Evolutionary conservation across 1,140 invertebrate species (phyloP).

Genomic region (Wasmannia auropunctata): DNA sequence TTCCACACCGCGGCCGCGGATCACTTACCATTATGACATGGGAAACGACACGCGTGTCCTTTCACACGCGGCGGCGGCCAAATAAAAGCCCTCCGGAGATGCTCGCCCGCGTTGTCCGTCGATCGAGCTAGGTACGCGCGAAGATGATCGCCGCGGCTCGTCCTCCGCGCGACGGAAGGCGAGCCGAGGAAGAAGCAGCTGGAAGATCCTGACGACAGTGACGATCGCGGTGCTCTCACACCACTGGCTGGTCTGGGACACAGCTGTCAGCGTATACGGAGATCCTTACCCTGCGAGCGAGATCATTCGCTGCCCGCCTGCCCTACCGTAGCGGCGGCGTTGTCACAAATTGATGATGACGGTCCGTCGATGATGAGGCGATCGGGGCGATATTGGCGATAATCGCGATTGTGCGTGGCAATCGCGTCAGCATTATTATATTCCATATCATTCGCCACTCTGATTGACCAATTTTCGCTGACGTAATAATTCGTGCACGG

Average conservation of each 20-base stretch:
- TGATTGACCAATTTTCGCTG: too few species aligned
- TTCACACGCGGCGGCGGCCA: neutral
- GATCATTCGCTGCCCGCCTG: too few species aligned
- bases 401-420: too few species aligned
- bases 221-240: too few species aligned
- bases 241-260: neutral
- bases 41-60: neutral
- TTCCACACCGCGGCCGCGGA: neutral
- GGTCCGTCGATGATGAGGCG: too few species aligned
- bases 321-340: neutral
- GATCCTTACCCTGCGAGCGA: neutral
- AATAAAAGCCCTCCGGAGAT: neutral
- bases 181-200: neutral
- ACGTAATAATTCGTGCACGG: too few species aligned
- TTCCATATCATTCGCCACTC: too few species aligned
- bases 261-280: neutral
- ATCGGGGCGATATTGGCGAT: too few species aligned
- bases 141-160: neutral
- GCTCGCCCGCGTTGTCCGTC: neutral
- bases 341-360: neutral
- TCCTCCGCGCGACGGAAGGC: too few species aligned
- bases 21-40: conserved; percentile 13
- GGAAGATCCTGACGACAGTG: neutral
- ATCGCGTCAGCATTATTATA: too few species aligned
- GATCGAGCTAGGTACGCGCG: neutral